Evolutionary conservation across 1,140 invertebrate genomes (phyloP), one percentile per base, ranked within the genome.

Genomic region (Leptopilina boulardi): DNA sequence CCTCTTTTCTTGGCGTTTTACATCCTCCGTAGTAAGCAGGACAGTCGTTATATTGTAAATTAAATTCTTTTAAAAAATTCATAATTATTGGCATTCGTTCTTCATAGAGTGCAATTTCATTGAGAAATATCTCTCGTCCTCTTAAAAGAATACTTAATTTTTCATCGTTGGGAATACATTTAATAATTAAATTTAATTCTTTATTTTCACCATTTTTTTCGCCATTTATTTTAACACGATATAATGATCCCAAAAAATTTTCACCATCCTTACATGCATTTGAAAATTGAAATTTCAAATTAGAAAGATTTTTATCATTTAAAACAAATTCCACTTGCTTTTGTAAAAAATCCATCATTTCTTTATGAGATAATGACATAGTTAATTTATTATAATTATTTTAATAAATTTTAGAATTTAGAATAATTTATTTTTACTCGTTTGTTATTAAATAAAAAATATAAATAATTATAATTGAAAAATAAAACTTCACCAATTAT

Each of bases 171-270:
- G 75, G 42, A 3, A 78, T 77, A 6, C 80, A 70, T 26, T 86
- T 85, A 0, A 85, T 10, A 30, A 86, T 76, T 1, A 75, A 77
- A 4, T 80, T 2, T 0, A 82, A 42, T 5, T 23, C 79, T 42
- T 82, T 66, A 13, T 26, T 9, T 0, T 81, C 42, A 10, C 79
- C 78, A 47, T 83, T 75, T 15, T 73, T 38, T n/a, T 34, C 73
- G 2, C 80, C 82, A 13, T 80, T 56, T 30, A 85, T 82, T 3
- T 71, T 44, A 1, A 77, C 51, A 18, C 81, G 77, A 70, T 77
- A 85, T 10, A 85, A 54, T 3, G 78, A 15, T 1, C 85, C 80
- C 1, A 82, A 38, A 42, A 78, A 85, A 75, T 85, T 86, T 15
- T 85, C 84, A 13, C 83, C 83, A 21, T 78, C 73, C 15, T 82